Base-by-base conservation (phyloP, 2,113 vertebrate genomes). In the Gobiocypris rarus region DNA sequence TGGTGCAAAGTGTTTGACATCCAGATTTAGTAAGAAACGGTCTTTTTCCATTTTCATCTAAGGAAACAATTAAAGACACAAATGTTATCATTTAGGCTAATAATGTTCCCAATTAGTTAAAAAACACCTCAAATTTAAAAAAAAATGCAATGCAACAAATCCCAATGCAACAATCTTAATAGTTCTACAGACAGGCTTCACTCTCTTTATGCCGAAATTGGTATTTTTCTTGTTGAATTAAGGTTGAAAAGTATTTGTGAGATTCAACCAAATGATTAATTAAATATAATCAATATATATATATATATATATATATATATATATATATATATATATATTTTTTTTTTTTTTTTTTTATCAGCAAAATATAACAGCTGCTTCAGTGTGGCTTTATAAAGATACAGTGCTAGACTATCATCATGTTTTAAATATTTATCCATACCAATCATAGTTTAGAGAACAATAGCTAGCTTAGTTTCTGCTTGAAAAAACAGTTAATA, bases 1-100 rank as follows among this genome's bases (percentile, higher is more conserved):
- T 0, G 97, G 97, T 45, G 96, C 95, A 90, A 99, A 99, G 88
- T 99, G 97, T 92, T 99, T 99, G 90, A 98, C 96, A 10, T 99
- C 98, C 86, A 99, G 89, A 84, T 96, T 96, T 83, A 99, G 95
- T 2, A 94, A 94, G 65, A 97, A 98, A 65, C 94, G 95, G 88
- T 97, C 96, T 91, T 97, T 97, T 52, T 99, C 97, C 91, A 96
- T 88, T 19, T 92, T 93, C 96, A 98, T 96, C 98, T 99, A 89
- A 90, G 43, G 75, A 41, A 13, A 84, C 50, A 65, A 67, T 38
- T 17, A 84, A n/a, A 82, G 75, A 22, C 77, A 71, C 24, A 61
- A 14, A 48, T 13, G 2, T 19, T 14, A 67, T 19, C 3, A 15
- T 63, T 31, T 63, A 6, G 8, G 19, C 19, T 38, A 69, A 69